Conservation (phyloP, 2,113 vertebrate genomes). For the Nycticryphes semicollaris region DNA sequence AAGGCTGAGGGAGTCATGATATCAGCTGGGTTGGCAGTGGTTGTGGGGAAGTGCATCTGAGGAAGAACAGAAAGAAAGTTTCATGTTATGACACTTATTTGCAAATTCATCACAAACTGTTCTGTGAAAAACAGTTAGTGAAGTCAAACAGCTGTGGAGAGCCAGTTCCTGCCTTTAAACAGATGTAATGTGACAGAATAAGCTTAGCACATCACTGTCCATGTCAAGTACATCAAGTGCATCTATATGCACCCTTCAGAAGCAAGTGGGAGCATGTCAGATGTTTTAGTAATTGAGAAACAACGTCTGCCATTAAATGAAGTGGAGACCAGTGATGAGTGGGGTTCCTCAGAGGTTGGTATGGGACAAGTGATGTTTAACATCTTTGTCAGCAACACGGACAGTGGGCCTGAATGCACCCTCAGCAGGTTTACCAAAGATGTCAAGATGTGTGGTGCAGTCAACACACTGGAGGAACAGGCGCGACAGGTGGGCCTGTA, state of each 20-base stretch:
- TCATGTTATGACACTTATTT: neutral
- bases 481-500: neutral
- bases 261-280: neutral
- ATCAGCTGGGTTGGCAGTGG: accelerated
- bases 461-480: neutral
- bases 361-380: neutral
- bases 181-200: neutral
- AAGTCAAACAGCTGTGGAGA: neutral
- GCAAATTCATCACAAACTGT: neutral
- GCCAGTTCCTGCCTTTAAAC: neutral
- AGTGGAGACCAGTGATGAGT: neutral
- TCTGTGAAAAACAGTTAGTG: neutral
- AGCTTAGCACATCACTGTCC: neutral
- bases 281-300: neutral
- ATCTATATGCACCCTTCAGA: neutral
- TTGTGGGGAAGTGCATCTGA: neutral
- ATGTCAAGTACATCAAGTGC: neutral
- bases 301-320: neutral
- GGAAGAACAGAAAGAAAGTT: neutral
- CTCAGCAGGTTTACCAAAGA: neutral
- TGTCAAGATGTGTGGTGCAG: neutral
- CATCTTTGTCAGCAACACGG: neutral
- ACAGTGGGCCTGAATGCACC: neutral
- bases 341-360: neutral
- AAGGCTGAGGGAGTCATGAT: neutral